Percentiles rank a stretch among this genome's conserved stretches.
Conservation (phyloP, 1,140 invertebrate genomes). For the Oryzaephilus surinamensis region DNA sequence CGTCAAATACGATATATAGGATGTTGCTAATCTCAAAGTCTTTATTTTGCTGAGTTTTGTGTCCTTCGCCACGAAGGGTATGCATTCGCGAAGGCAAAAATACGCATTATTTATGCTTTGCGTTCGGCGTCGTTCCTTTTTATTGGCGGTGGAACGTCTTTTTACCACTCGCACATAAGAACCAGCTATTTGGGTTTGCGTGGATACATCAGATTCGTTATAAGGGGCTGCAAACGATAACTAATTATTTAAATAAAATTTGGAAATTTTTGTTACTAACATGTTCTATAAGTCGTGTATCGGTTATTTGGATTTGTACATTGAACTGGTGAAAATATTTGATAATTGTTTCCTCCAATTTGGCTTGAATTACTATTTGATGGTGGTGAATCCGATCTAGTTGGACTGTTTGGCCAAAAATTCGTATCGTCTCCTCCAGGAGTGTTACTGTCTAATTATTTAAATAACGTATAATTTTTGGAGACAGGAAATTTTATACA, state of each 20-base stretch:
- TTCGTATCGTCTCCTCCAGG: constrained; percentile 30
- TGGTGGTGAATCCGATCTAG: constrained; percentile 32
- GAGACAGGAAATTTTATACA: too few species aligned
- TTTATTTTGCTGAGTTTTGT: constrained; percentile 93
- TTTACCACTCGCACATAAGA: constrained; percentile 56
- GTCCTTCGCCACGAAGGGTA: constrained; percentile 91
- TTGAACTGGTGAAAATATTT: constrained; percentile 25
- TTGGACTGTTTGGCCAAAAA: constrained; percentile 33
- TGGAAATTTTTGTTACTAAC: constrained; percentile 3
- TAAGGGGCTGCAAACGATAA: constrained; percentile 4
- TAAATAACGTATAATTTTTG: too few species aligned
- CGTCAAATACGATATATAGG: constrained; percentile 85
- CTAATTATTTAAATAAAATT: background rate
- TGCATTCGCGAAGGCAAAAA: constrained; percentile 80
- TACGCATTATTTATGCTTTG: constrained; percentile 94
- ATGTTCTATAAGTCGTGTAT: background rate
- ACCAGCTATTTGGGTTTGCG: constrained; percentile 17
- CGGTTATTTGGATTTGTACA: background rate
- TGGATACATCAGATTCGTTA: constrained; percentile 19
- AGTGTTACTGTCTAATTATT: constrained; percentile 24
- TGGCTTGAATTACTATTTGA: constrained; percentile 19
- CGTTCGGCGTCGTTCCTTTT: constrained; percentile 84
- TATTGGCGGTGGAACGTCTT: constrained; percentile 74
- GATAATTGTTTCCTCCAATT: constrained; percentile 22
- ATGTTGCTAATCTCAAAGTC: constrained; percentile 78